Evolutionary conservation across 2,113 vertebrate genomes (phyloP).

Genomic region (Athene cunicularia): DNA sequence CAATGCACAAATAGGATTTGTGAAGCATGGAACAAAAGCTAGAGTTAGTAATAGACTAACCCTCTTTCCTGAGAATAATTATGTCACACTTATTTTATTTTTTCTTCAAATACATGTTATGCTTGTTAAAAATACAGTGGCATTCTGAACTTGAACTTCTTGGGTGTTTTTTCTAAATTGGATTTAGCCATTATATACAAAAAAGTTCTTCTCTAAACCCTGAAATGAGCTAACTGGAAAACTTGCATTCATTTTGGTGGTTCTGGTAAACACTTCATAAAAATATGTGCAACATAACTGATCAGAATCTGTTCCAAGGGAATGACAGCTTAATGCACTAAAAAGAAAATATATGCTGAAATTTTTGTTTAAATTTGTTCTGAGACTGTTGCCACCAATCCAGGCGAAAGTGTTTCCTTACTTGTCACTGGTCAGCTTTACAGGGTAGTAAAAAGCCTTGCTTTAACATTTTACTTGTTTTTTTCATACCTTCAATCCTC

Average conservation of each 20-base stretch:
- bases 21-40: slow-evolving; percentile 48
- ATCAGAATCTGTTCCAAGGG: neutral
- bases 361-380: neutral
- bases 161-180: neutral
- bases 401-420: neutral
- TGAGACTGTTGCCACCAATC: slow-evolving; percentile 62
- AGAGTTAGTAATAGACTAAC: slow-evolving; percentile 38
- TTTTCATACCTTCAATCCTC: slow-evolving; percentile 57
- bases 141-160: neutral
- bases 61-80: neutral
- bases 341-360: neutral
- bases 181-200: neutral
- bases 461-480: neutral
- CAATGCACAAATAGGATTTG: slow-evolving; percentile 43
- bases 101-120: neutral
- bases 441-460: neutral
- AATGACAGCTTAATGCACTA: neutral
- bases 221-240: neutral
- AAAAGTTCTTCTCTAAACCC: neutral
- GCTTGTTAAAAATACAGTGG: neutral
- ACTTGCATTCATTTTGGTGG: neutral
- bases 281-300: neutral
- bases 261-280: slow-evolving; percentile 3
- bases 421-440: slow-evolving; percentile 2
- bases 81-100: neutral